Conservation (phyloP, 1,140 invertebrate genomes). For the Nephotettix cincticeps region DNA sequence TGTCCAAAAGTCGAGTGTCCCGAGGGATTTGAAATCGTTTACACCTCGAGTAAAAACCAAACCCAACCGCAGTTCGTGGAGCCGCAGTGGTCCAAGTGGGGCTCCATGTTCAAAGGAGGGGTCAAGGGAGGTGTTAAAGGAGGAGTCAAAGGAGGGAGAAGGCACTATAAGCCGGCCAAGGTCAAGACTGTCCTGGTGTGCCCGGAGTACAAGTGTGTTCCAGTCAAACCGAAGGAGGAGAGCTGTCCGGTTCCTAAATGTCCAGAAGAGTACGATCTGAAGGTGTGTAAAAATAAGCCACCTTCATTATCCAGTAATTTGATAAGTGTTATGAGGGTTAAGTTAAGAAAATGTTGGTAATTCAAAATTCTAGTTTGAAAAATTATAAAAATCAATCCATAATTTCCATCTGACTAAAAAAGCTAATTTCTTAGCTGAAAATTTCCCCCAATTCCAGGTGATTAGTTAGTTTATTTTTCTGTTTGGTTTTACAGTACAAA, state of each 20-base stretch:
- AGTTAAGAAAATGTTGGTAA: no score
- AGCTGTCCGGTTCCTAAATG: slow-evolving; percentile 33
- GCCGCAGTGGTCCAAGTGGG: slow-evolving; percentile 35
- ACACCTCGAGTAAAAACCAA: neutral
- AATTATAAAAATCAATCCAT: no score
- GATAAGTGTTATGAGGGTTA: no score
- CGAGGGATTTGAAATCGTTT: slow-evolving; percentile 27
- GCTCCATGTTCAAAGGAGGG: slow-evolving; percentile 22
- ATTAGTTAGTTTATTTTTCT: no score
- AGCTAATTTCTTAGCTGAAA: no score
- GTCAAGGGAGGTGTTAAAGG: slow-evolving; percentile 36
- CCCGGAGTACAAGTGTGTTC: slow-evolving; percentile 43
- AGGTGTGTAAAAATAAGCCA: slow-evolving; percentile 3
- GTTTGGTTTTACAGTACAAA: no score
- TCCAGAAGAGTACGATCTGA: slow-evolving; percentile 29
- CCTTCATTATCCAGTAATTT: no score
- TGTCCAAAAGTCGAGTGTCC: slow-evolving; percentile 34
- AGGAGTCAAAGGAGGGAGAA: slow-evolving; percentile 38
- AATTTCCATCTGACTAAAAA: no score
- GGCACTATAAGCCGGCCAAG: neutral
- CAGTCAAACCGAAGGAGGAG: slow-evolving; percentile 10
- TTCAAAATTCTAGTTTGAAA: no score
- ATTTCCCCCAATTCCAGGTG: no score
- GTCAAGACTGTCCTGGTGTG: slow-evolving; percentile 34
- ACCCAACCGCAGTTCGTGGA: neutral